Evolutionary conservation across 2,888 invertebrate genomes (phyloP).

Genomic region (Eupithecia inturbata): DNA sequence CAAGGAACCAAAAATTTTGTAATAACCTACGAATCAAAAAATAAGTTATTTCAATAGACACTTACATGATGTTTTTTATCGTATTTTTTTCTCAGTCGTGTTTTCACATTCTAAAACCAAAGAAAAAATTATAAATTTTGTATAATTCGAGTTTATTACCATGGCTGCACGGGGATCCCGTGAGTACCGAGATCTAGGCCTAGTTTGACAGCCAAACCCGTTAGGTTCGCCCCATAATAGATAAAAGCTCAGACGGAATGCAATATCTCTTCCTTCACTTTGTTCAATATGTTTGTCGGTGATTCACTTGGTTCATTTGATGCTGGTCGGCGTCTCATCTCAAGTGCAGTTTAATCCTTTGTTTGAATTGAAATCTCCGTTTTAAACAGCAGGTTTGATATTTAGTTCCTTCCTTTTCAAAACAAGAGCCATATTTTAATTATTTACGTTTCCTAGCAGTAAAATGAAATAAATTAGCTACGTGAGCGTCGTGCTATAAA

Average conservation of each 20-base stretch:
- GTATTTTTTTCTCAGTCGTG: too few relatives aligned
- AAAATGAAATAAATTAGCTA: conserved; percentile 2
- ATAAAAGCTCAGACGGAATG: background rate
- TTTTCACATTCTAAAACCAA: too few relatives aligned
- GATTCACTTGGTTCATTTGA: conserved; percentile 31
- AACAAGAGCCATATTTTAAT: background rate
- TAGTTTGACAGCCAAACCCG: too few relatives aligned
- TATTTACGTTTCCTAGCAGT: background rate
- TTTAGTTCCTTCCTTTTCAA: background rate
- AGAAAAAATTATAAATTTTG: too few relatives aligned
- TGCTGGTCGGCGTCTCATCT: conserved; percentile 29
- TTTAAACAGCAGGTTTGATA: background rate
- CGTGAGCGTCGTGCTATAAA: background rate
- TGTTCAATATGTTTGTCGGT: conserved; percentile 23
- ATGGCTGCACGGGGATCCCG: too few relatives aligned
- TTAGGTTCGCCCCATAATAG: too few relatives aligned
- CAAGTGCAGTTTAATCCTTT: conserved; percentile 37
- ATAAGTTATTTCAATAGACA: too few relatives aligned
- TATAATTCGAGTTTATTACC: too few relatives aligned
- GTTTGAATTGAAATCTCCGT: conserved; percentile 20
- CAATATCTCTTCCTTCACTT: conserved; percentile 18
- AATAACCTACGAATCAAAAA: too few relatives aligned
- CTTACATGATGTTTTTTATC: too few relatives aligned
- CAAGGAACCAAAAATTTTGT: too few relatives aligned
- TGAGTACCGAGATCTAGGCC: too few relatives aligned